A percentile compares a stretch with the other conserved stretches of the same genome.
Evolutionary conservation across 2,113 vertebrate species (phyloP).

Genomic region (Myrmecobius fasciatus): DNA sequence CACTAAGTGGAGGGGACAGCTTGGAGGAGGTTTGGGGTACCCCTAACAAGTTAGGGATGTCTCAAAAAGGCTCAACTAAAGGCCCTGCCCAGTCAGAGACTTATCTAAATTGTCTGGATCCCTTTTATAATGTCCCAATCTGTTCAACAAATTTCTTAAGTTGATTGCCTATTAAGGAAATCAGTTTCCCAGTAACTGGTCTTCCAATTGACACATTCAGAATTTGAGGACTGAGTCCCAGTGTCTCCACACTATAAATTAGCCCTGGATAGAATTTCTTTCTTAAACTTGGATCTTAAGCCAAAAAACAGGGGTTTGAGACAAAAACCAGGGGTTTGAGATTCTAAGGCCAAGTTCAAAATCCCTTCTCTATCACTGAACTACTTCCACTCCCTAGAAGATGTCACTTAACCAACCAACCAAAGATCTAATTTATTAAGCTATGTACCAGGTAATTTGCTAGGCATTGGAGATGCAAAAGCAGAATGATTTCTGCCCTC

Average conservation of each 20-base stretch:
- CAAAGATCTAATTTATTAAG: not conserved
- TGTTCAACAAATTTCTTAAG: not conserved
- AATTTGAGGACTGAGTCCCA: not conserved
- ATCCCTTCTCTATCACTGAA: not conserved
- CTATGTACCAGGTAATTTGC: not conserved
- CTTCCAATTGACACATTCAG: not conserved
- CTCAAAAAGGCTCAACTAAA: not conserved
- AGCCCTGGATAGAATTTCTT: not conserved
- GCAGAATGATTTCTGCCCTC: not conserved
- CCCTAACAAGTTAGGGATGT: not conserved
- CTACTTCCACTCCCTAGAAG: rapidly evolving
- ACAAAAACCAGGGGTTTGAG: not conserved
- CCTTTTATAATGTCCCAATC: not conserved
- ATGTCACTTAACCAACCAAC: not conserved
- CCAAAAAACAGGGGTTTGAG: not conserved
- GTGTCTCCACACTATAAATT: not conserved
- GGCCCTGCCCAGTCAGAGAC: not conserved
- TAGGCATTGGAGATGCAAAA: not conserved
- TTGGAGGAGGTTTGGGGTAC: not conserved
- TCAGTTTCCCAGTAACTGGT: not conserved
- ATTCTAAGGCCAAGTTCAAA: not conserved
- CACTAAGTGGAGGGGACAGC: not conserved
- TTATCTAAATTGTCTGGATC: not conserved
- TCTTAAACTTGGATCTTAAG: not conserved
- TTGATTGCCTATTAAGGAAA: not conserved